phyloP scores from a whole-genome alignment of 92 coral and sea anemone genomes.

The Porites divaricata region DNA sequence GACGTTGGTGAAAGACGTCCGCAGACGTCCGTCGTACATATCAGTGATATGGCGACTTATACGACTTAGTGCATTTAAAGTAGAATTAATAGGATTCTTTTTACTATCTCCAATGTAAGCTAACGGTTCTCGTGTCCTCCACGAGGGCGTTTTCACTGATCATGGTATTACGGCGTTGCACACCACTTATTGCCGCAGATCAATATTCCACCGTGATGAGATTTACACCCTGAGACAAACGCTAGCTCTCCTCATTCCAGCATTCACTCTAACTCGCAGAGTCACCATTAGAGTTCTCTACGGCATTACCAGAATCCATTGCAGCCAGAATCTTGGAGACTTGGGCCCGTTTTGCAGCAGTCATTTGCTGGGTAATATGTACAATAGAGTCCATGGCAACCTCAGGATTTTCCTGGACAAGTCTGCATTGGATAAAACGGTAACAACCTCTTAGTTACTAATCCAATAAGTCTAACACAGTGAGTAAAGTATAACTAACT shows the following conservation, averaged over 20 bases:
- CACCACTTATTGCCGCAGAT: background rate
- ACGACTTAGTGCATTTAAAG: no score
- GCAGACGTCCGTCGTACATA: background rate
- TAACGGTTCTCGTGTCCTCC: background rate
- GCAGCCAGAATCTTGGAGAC: conserved; percentile 89
- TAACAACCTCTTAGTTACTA: conserved; percentile 18
- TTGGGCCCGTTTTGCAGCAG: conserved; percentile 83
- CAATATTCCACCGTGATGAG: background rate
- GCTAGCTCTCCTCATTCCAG: background rate
- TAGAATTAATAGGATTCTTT: no score
- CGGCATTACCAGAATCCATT: conserved; percentile 73
- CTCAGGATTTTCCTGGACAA: conserved; percentile 97
- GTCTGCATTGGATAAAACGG: conserved; percentile 62
- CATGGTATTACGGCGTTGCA: no score
- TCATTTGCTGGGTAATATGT: conserved; percentile 99
- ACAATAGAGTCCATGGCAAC: conserved; percentile 98
- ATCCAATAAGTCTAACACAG: background rate
- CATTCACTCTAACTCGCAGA: conserved; percentile 36
- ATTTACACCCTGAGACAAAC: background rate
- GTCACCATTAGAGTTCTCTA: conserved; percentile 79
- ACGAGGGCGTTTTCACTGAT: background rate
- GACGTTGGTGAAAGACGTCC: background rate
- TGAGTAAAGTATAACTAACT: background rate
- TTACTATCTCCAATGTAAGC: no score
- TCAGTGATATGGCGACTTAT: background rate